Conservation (phyloP, 2,797 vertebrate species). For the Pseudochirops cupreus region DNA sequence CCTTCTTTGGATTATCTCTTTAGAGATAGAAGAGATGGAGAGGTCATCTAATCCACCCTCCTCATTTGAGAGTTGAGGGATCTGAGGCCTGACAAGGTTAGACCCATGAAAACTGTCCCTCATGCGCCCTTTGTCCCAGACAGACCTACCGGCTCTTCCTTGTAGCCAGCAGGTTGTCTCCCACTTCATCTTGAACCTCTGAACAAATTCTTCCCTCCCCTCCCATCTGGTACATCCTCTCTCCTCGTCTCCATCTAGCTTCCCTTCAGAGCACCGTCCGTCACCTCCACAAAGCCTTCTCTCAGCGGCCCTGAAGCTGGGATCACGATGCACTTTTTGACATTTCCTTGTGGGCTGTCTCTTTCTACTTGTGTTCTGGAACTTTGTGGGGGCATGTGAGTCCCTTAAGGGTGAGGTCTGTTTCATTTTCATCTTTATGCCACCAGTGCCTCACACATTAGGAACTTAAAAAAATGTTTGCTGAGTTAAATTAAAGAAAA, state of each 20-base stretch:
- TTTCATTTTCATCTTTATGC: too few species aligned
- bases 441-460: too few species aligned
- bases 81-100: too few species aligned
- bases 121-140: too few species aligned
- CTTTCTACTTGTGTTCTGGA: neutral
- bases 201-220: neutral
- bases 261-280: too few species aligned
- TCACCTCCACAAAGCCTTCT: neutral
- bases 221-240: neutral
- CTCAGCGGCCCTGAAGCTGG: neutral
- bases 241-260: neutral
- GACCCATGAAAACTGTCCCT: neutral
- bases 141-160: too few species aligned
- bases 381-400: neutral
- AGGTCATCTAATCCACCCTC: neutral
- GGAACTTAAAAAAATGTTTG: too few species aligned
- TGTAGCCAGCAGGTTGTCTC: neutral
- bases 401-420: too few species aligned
- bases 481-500: too few species aligned
- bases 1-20: too few species aligned
- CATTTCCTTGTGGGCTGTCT: too few species aligned
- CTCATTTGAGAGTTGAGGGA: neutral
- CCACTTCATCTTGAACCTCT: neutral
- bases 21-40: neutral
- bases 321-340: too few species aligned